Base-by-base conservation (phyloP, 2,888 invertebrate species). In the Alloplasta piceator region DNA sequence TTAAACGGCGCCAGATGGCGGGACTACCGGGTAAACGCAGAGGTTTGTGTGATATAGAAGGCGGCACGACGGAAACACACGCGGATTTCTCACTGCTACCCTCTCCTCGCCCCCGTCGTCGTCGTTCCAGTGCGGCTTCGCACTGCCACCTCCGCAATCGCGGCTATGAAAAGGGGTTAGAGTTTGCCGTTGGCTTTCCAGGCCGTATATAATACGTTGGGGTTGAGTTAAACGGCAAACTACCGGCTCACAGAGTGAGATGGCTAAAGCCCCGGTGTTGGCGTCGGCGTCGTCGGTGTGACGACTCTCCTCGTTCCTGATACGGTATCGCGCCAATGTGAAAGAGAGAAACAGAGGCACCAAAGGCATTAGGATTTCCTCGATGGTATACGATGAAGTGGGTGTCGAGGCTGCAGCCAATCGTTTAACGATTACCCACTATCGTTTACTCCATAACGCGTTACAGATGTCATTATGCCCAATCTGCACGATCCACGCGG, bases 1-100 rank as follows among this genome's bases (percentile, higher is more conserved):
- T 92, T 92, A 92, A 92, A 91, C 88, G 90, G 91, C 91, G 84
- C 91, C 92, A 92, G 91, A 91, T 92, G 91, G 90, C 90, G 90
- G 87, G 79, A 81, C 75, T 61, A 46, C 64, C 52, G 58, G 70
- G 26, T 41, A 41, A 26, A 48, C 48, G 48, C 71, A 60, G 68
- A 64, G 55, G n/a, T 9, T 60, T 64, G 70, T n/a, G 75, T n/a
- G n/a, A n/a, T n/a, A n/a, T n/a, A n/a, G 26, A 66, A 66, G 85
- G 80, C 84, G 84, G 82, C 82, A 74, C 74, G 74, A 77, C 73
- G 60, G 74, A 72, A 78, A 74, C 78, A 75, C 26, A 26, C 76
- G 66, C 70, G 64, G 26, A 26, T 26, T 26, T 26, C 26, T 26
- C 26, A 26, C 26, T 26, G 78, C 78, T 70, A 38, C 26, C 3